Conservation (phyloP, 2,113 vertebrate species). For the Poeciliopsis retropinna region DNA sequence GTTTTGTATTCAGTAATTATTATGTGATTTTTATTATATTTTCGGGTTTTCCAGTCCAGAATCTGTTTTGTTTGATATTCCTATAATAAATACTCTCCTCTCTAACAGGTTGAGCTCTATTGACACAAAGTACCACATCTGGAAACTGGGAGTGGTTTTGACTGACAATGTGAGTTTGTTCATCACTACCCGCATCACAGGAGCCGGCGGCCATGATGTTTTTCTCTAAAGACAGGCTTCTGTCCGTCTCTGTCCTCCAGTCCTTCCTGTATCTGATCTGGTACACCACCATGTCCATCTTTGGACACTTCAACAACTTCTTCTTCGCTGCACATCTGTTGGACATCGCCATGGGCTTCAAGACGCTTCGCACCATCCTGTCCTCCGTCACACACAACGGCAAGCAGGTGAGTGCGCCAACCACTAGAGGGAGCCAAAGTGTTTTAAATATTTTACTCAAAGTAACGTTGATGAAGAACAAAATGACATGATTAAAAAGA, state of each 20-base stretch:
- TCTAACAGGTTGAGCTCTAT: constrained; percentile 91
- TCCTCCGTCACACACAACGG: constrained; percentile 98
- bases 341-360: constrained; percentile 98
- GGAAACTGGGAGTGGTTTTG: constrained; percentile 97
- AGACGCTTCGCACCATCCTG: constrained; percentile 93
- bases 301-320: constrained; percentile 99
- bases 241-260: constrained; percentile 67
- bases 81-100: constrained; percentile 7
- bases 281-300: constrained; percentile 95
- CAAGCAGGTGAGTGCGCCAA: constrained; percentile 86
- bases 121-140: constrained; percentile 95
- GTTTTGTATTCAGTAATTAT: too few relatives aligned
- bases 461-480: too few relatives aligned
- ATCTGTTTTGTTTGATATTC: too few relatives aligned
- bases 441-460: neutral
- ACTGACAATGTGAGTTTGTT: constrained; percentile 93
- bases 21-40: too few relatives aligned
- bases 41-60: too few relatives aligned
- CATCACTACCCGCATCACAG: neutral
- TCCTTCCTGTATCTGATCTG: constrained; percentile 95
- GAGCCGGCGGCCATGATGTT: neutral
- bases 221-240: neutral
- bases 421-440: constrained; percentile 62
- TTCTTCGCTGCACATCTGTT: constrained; percentile 97
- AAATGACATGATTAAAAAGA: too few relatives aligned